Percentiles rank a stretch among this genome's conserved stretches.
Evolutionary conservation across 2,888 invertebrate species (phyloP).

Genomic region (Tethea ocularis): DNA sequence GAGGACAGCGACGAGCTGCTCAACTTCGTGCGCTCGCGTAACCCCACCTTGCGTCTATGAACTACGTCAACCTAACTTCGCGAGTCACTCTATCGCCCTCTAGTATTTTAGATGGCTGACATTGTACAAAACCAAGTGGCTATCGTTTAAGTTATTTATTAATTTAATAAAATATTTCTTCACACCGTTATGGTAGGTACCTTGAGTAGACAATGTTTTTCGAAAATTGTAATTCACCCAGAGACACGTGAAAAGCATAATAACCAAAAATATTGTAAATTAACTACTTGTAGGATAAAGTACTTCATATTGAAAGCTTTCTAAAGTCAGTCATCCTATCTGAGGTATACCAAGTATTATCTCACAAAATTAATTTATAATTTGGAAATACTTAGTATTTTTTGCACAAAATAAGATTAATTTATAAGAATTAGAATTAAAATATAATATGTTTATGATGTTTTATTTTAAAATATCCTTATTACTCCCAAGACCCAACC

Average conservation of each 20-base stretch:
- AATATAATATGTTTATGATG: conserved; percentile 48
- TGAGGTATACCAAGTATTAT: conserved; percentile 31
- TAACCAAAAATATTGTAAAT: conserved; percentile 12
- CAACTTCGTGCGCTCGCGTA: conserved; percentile 95
- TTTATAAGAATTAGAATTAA: conserved; percentile 68
- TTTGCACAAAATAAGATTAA: conserved; percentile 74
- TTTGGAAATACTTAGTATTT: conserved; percentile 74
- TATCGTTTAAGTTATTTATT: conserved; percentile 79
- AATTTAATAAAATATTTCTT: conserved; percentile 40
- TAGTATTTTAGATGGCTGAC: conserved; percentile 66
- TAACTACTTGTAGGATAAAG: conserved; percentile 4
- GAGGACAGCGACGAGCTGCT: conserved; percentile 95
- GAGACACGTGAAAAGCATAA: not conserved
- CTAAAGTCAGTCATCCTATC: conserved; percentile 50
- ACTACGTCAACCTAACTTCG: conserved; percentile 13
- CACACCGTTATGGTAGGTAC: conserved; percentile 26
- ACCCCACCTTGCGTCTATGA: conserved; percentile 92
- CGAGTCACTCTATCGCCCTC: conserved; percentile 45
- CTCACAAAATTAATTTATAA: conserved; percentile 51
- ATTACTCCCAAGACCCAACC: not conserved
- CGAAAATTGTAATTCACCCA: not conserved
- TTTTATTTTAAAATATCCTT: conserved; percentile 16
- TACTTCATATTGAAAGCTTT: conserved; percentile 10
- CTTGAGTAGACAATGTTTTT: conserved; percentile 14
- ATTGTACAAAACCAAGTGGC: conserved; percentile 78